Percentiles rank a stretch among this genome's conserved stretches.
phyloP scores from a whole-genome alignment of 1,140 invertebrate species.

The Zaprionus ornatus region DNA sequence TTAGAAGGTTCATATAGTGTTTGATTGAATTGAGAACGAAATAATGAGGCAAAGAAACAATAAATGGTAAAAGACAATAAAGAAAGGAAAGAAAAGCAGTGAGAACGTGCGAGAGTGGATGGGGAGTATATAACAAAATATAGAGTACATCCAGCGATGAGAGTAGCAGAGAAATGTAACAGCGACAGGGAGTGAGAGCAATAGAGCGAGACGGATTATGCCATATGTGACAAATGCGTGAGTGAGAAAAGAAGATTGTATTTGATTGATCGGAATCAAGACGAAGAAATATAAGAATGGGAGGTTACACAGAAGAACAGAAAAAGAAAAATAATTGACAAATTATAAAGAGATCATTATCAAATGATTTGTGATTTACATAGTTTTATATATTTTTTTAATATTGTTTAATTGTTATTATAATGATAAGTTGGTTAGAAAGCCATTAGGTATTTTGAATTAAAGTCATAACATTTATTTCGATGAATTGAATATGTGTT shows the following conservation, averaged over 20 bases:
- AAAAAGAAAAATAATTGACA: constrained; percentile 23
- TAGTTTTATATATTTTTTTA: constrained; percentile 11
- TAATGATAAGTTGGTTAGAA: constrained; percentile 59
- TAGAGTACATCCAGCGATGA: constrained; percentile 27
- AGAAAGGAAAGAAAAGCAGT: constrained; percentile 49
- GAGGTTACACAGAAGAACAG: constrained; percentile 36
- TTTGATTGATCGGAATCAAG: constrained; percentile 9
- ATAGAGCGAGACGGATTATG: constrained; percentile 24
- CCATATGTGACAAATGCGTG: constrained; percentile 38
- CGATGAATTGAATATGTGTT: constrained; percentile 13
- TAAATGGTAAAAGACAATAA: constrained; percentile 46
- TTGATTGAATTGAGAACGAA: constrained; percentile 28
- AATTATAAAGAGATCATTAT: constrained; percentile 15
- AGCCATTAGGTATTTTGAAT: constrained; percentile 51
- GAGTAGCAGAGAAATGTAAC: constrained; percentile 14
- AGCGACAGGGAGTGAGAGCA: constrained; percentile 16
- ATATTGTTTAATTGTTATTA: constrained; percentile 7
- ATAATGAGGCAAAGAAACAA: constrained; percentile 27
- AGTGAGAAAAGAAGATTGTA: constrained; percentile 40
- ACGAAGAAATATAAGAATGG: constrained; percentile 27
- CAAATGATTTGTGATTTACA: constrained; percentile 12
- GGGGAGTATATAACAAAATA: constrained; percentile 15
- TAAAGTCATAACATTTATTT: constrained; percentile 62
- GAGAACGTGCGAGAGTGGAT: constrained; percentile 11
- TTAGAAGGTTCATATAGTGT: constrained; percentile 18